Evolutionary conservation across 1,140 invertebrate genomes (phyloP), one percentile per base, ranked within the genome.

Genomic region (Apocrypta bakeri): DNA sequence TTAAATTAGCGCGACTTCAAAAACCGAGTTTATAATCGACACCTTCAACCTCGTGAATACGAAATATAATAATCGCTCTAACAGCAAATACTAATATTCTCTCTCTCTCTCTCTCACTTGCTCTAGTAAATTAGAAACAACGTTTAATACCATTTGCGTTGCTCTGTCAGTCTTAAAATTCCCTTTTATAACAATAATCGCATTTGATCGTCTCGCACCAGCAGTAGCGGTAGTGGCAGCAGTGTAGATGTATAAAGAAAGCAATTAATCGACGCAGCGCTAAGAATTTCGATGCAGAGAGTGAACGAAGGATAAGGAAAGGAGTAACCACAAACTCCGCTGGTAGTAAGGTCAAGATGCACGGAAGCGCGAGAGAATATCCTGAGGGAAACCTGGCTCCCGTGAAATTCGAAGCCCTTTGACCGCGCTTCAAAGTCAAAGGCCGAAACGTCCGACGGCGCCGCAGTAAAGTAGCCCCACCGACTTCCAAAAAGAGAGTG

Each of bases 361-460:
- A 37, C 3, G 33, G n/a, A 11, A 42, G 11, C 9, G 6, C 24
- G 17, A 81, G 40, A 61, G 73, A 69, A 82, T 64, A 74, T 56
- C 48, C 48, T 56, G 48, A 56, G 21, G 48, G 17, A 4, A 56
- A 21, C 2, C 48, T 21, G 17, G 40, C 11, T 56, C 48, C 71
- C 48, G 37, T 76, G 74, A 77, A 82, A 82, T 82, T 71, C 81
- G 40, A 77, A 71, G 42, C 63, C 74, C 64, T 82, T 82, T 76
- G 81, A 75, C 33, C 14, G 37, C 7, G 48, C 48, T 37, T 2
- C 48, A 56, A 56, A 48, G 42, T 17, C 42, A 48, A 48, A 56
- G 48, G 48, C 48, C 17, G 21, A 56, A 56, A 56, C 17, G 48
- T 56, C 42, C 14, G 42, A 12, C 14, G 1, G 33, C 33, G 33